Percentiles rank a stretch among this genome's conserved stretches.
Evolutionary conservation across 2,888 invertebrate species (phyloP).

Genomic region (Phania funesta): DNA sequence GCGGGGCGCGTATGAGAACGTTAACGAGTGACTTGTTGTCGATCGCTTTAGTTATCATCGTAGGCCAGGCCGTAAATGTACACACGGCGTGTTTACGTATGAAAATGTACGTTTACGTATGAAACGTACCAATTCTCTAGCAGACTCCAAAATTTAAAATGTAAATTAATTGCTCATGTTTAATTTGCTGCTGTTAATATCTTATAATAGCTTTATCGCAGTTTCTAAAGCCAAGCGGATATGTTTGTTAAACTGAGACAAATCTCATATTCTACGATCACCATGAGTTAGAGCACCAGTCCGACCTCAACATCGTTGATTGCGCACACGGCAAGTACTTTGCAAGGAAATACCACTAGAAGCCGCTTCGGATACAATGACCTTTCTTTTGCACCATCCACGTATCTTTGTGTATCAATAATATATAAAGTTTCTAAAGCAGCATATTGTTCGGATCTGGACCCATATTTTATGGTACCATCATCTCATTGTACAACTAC

Average conservation of each 20-base stretch:
- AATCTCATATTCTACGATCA: slow-evolving; percentile 96
- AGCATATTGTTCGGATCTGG: slow-evolving; percentile 95
- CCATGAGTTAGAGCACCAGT: slow-evolving; percentile 99
- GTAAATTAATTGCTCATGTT: slow-evolving; percentile 85
- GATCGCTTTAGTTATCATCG: no score
- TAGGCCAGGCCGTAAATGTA: no score
- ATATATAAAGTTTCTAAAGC: slow-evolving; percentile 98
- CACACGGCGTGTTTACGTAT: no score
- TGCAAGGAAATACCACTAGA: slow-evolving; percentile 98
- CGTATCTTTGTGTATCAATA: slow-evolving; percentile 94
- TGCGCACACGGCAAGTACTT: slow-evolving; percentile 95
- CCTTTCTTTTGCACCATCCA: slow-evolving; percentile 98
- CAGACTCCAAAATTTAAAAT: slow-evolving; percentile 90
- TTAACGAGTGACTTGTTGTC: no score
- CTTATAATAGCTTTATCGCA: slow-evolving; percentile 97
- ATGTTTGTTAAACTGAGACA: slow-evolving; percentile 98
- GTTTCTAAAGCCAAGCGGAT: slow-evolving; percentile 97
- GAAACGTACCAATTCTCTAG: slow-evolving; percentile 94
- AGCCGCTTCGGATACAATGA: slow-evolving; percentile 99
- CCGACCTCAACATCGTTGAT: slow-evolving; percentile 96
- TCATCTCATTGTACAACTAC: slow-evolving; percentile 96
- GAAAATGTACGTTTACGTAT: slow-evolving; percentile 93
- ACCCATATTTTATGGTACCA: slow-evolving; percentile 96
- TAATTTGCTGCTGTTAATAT: slow-evolving; percentile 89
- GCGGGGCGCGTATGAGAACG: no score